phyloP scores from a whole-genome alignment of 2,888 invertebrate species.

The Leucophenga maculata region DNA sequence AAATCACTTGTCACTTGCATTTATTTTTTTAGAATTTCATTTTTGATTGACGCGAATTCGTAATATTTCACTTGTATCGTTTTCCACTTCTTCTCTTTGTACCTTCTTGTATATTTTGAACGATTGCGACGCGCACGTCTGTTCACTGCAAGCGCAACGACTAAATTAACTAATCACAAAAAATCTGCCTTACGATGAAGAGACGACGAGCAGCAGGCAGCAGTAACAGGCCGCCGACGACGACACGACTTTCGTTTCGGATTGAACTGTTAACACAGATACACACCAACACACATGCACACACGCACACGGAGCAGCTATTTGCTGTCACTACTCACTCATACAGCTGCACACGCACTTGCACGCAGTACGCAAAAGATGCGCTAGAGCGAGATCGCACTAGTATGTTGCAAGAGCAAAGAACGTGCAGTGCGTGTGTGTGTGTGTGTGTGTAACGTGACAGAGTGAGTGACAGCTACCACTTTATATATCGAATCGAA shows the following conservation, averaged over 20 bases:
- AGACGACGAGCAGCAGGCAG: slow-evolving; percentile 51
- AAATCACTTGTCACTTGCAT: background rate
- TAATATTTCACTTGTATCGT: slow-evolving; percentile 32
- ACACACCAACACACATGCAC: slow-evolving; percentile 37
- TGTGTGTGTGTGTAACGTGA: slow-evolving; percentile 6
- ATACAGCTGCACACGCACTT: background rate
- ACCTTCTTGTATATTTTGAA: slow-evolving; percentile 38
- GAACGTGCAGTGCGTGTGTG: background rate
- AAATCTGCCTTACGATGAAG: slow-evolving; percentile 68
- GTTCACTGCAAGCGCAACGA: slow-evolving; percentile 71
- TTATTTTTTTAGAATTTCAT: background rate
- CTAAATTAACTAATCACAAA: slow-evolving; percentile 72
- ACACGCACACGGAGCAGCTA: slow-evolving; percentile 10
- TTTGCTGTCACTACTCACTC: background rate
- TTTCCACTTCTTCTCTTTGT: slow-evolving; percentile 27
- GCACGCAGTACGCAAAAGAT: background rate
- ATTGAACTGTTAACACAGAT: slow-evolving; percentile 65
- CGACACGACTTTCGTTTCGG: slow-evolving; percentile 28
- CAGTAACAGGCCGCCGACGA: slow-evolving; percentile 43
- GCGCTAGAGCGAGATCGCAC: background rate
- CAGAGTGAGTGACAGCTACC: slow-evolving; percentile 4
- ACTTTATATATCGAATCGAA: background rate
- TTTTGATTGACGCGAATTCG: slow-evolving; percentile 27
- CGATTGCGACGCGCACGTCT: slow-evolving; percentile 68
- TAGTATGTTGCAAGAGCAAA: slow-evolving; percentile 5